Evolutionary conservation across 2,797 vertebrate genomes (phyloP).

Genomic region (Nasua narica): DNA sequence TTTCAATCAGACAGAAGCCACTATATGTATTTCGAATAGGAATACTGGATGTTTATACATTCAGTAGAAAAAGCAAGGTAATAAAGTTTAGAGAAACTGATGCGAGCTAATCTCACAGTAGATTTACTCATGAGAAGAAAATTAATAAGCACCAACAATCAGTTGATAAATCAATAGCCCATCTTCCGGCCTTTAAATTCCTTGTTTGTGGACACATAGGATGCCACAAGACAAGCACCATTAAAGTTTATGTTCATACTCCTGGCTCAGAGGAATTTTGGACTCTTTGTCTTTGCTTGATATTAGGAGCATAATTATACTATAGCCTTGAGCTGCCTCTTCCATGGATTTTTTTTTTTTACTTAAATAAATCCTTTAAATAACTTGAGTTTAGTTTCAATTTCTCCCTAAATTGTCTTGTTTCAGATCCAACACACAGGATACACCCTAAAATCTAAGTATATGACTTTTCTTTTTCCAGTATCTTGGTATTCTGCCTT

Average conservation of each 20-base stretch:
- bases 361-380: background rate
- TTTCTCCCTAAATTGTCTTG: background rate
- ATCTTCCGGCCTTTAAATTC: background rate
- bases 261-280: background rate
- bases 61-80: background rate
- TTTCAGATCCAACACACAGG: background rate
- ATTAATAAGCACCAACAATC: background rate
- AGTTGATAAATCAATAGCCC: background rate
- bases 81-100: background rate
- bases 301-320: background rate
- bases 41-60: background rate
- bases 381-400: background rate
- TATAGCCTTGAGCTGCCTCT: background rate
- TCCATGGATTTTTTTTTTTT: background rate
- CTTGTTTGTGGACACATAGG: background rate
- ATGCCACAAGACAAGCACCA: background rate
- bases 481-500: background rate
- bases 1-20: background rate
- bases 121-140: background rate
- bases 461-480: accelerated
- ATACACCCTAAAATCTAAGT: background rate
- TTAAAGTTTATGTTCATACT: background rate
- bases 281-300: background rate
- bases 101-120: background rate
- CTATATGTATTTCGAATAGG: background rate